Evolutionary conservation across 2,888 invertebrate genomes (phyloP).

Genomic region (Girardia tigrina): DNA sequence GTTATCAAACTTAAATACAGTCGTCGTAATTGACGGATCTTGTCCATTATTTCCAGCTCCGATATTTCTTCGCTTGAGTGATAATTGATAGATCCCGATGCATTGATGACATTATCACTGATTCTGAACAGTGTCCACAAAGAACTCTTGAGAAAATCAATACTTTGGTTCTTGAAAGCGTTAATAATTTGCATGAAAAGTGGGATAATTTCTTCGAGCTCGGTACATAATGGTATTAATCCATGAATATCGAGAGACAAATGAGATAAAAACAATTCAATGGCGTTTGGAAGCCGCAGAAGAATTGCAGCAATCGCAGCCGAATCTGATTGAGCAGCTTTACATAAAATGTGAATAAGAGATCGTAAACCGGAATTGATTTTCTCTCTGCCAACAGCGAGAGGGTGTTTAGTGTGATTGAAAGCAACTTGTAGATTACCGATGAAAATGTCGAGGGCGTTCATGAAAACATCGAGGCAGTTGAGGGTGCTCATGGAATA

Average conservation of each 20-base stretch:
- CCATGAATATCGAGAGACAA: conserved; percentile 3
- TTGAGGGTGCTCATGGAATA: neutral
- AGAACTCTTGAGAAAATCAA: neutral
- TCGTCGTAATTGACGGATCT: neutral
- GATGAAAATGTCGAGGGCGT: neutral
- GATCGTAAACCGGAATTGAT: conserved; percentile 5
- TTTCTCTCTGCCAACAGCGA: neutral
- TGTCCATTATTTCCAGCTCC: neutral
- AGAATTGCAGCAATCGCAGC: neutral
- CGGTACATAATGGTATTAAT: neutral
- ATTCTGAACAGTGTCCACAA: neutral
- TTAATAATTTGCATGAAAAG: neutral
- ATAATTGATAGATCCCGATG: neutral
- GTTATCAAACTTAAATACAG: neutral
- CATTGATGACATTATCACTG: conserved; percentile 11
- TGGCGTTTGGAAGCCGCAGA: neutral
- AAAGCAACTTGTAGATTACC: neutral
- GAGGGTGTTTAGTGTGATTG: neutral
- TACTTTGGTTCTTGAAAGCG: conserved; percentile 8
- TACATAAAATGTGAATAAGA: neutral
- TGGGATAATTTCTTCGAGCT: conserved; percentile 2
- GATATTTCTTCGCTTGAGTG: neutral
- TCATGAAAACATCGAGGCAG: conserved; percentile 7
- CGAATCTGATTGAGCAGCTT: neutral
- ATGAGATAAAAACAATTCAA: conserved; percentile 10